A percentile compares a stretch with the other conserved stretches of the same genome.
phyloP scores from a whole-genome alignment of 1,140 invertebrate genomes.

The Tetramorium alpestre region DNA sequence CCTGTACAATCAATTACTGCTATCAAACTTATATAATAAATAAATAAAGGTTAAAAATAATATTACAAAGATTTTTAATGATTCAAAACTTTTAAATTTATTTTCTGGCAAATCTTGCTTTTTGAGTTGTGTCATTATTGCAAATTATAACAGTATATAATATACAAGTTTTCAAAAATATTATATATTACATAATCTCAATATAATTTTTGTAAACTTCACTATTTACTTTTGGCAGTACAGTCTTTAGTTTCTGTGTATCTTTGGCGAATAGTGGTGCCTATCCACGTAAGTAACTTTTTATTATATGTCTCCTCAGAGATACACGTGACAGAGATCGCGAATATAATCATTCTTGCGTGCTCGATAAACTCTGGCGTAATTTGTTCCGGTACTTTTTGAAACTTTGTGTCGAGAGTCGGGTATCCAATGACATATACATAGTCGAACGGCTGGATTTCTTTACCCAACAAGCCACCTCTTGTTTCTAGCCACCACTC shows the following conservation, averaged over 20 bases:
- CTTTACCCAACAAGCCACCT: not conserved
- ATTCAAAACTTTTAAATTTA: no score
- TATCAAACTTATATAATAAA: no score
- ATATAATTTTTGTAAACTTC: not conserved
- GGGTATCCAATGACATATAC: constrained; percentile 27
- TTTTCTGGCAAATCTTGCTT: no score
- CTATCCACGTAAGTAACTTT: constrained; percentile 8
- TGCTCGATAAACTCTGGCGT: constrained; percentile 28
- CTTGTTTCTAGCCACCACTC: constrained; percentile 2
- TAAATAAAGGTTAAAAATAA: no score
- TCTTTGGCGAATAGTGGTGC: constrained; percentile 11
- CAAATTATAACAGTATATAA: not conserved
- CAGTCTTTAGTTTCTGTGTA: not conserved
- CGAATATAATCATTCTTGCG: constrained; percentile 10
- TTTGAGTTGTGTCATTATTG: no score
- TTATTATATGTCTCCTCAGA: constrained; percentile 32
- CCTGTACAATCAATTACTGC: no score
- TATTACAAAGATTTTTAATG: no score
- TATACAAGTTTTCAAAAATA: not conserved
- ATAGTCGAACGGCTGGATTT: not conserved
- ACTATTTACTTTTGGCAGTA: not conserved
- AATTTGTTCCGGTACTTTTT: constrained; percentile 16
- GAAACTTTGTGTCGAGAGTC: not conserved
- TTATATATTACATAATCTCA: not conserved
- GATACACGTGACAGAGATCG: constrained; percentile 14